These are phyloP conservation scores for Microctonus hyperodae DNA, from an alignment of 2,888 invertebrate genomes.

Conservation along the genomic window DNA sequence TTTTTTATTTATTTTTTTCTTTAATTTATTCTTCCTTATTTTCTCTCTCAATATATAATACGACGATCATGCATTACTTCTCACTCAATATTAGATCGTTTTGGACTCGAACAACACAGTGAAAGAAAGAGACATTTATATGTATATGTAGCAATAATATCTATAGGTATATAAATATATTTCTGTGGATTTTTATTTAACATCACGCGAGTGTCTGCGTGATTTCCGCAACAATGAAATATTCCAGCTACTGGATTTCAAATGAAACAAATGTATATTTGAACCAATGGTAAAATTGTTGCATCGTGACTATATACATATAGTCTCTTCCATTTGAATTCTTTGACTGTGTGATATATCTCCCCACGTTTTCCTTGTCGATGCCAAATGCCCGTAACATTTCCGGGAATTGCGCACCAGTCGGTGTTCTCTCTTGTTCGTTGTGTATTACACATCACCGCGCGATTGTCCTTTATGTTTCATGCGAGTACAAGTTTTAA, in stretches of 20 bases:
- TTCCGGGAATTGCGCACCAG: slow-evolving; percentile 35
- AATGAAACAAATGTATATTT: slow-evolving; percentile 18
- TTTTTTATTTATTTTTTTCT: background rate
- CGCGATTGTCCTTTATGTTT: too few species aligned
- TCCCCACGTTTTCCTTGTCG: slow-evolving; percentile 49
- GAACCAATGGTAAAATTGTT: slow-evolving; percentile 25
- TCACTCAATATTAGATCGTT: background rate
- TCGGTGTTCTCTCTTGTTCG: slow-evolving; percentile 40
- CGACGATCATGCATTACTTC: background rate
- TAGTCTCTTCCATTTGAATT: slow-evolving; percentile 32
- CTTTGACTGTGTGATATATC: slow-evolving; percentile 30
- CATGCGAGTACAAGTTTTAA: too few species aligned
- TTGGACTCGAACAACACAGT: too few species aligned
- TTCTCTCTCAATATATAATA: slow-evolving; percentile 1
- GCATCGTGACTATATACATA: slow-evolving; percentile 20
- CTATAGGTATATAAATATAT: too few species aligned
- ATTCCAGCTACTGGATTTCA: slow-evolving; percentile 9
- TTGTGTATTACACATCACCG: too few species aligned
- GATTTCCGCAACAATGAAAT: slow-evolving; percentile 24
- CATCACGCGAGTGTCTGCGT: slow-evolving; percentile 2
- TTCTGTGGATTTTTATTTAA: background rate
- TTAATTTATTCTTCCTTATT: background rate
- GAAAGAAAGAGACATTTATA: too few species aligned
- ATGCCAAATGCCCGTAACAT: slow-evolving; percentile 28
- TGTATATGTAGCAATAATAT: too few species aligned